Conservation (phyloP, 2,797 vertebrate genomes). For the Epinephelus awoara region DNA sequence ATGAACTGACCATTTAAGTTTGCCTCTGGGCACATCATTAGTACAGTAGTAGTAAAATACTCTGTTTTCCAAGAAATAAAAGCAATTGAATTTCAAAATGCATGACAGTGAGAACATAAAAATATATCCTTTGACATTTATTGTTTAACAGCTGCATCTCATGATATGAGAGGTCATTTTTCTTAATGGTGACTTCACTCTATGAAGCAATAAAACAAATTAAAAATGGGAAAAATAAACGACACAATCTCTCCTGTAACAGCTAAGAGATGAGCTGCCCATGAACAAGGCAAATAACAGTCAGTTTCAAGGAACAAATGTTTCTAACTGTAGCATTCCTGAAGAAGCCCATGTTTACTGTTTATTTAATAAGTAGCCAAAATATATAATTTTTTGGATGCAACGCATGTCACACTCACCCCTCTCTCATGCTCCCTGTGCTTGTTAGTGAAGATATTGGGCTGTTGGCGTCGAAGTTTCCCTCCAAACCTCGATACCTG, state of each 20-base stretch:
- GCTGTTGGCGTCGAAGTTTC: slow-evolving; percentile 74
- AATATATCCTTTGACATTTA: slow-evolving; percentile 11
- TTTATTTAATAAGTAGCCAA: background rate
- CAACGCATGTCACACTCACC: slow-evolving; percentile 80
- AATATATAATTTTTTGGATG: slow-evolving; percentile 10
- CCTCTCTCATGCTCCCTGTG: slow-evolving; percentile 82
- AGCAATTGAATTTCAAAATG: slow-evolving; percentile 17
- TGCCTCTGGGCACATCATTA: slow-evolving; percentile 49
- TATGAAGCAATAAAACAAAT: slow-evolving; percentile 13
- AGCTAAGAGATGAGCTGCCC: slow-evolving; percentile 18
- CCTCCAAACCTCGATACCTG: slow-evolving; percentile 85
- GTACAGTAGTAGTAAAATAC: slow-evolving; percentile 22
- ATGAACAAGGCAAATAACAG: slow-evolving; percentile 15
- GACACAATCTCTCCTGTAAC: background rate
- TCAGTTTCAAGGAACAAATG: background rate
- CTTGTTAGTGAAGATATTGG: slow-evolving; percentile 82
- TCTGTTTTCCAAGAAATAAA: slow-evolving; percentile 37
- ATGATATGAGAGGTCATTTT: slow-evolving; percentile 8
- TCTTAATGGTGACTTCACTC: slow-evolving; percentile 17
- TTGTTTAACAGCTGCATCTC: slow-evolving; percentile 15
- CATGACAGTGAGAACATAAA: slow-evolving; percentile 33
- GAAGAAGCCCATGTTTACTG: background rate
- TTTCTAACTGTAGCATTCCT: background rate
- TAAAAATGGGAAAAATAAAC: slow-evolving; percentile 4
- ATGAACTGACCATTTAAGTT: slow-evolving; percentile 48